phyloP scores from a whole-genome alignment of 2,888 invertebrate species.

The Agrotis segetum region DNA sequence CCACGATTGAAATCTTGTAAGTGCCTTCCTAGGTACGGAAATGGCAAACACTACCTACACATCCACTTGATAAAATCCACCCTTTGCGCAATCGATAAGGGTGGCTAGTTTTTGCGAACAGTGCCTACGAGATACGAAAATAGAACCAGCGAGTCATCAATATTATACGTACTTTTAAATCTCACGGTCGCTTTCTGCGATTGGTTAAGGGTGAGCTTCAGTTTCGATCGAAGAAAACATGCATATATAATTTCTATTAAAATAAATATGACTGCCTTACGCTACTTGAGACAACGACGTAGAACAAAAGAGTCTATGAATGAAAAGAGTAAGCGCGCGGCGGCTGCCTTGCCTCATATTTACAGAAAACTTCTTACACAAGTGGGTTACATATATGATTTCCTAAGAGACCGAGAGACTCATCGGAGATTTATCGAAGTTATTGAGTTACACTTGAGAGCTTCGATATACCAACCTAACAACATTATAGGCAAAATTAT shows the following conservation, averaged over 20 bases:
- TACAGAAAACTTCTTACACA: slow-evolving; percentile 13
- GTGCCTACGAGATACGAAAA: neutral
- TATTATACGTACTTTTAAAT: neutral
- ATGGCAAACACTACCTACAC: neutral
- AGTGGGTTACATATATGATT: slow-evolving; percentile 32
- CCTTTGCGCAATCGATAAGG: neutral
- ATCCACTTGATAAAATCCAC: neutral
- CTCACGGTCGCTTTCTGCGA: neutral
- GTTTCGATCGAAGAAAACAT: neutral
- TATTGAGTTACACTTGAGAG: slow-evolving; percentile 41
- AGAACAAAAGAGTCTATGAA: slow-evolving; percentile 13
- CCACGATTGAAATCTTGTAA: neutral
- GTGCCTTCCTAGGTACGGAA: neutral
- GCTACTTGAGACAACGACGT: neutral
- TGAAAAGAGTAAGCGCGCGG: neutral
- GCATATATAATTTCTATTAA: neutral
- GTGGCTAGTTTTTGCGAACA: neutral
- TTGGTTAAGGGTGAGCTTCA: neutral
- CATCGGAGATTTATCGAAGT: slow-evolving; percentile 32
- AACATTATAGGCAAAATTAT: slow-evolving; percentile 26
- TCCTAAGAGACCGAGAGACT: slow-evolving; percentile 39
- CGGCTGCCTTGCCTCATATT: slow-evolving; percentile 8
- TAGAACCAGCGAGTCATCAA: slow-evolving; percentile 14
- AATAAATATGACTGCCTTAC: neutral
- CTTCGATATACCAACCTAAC: slow-evolving; percentile 17